Evolutionary conservation across 2,113 vertebrate genomes (phyloP).

Genomic region (Apteryx mantelli): DNA sequence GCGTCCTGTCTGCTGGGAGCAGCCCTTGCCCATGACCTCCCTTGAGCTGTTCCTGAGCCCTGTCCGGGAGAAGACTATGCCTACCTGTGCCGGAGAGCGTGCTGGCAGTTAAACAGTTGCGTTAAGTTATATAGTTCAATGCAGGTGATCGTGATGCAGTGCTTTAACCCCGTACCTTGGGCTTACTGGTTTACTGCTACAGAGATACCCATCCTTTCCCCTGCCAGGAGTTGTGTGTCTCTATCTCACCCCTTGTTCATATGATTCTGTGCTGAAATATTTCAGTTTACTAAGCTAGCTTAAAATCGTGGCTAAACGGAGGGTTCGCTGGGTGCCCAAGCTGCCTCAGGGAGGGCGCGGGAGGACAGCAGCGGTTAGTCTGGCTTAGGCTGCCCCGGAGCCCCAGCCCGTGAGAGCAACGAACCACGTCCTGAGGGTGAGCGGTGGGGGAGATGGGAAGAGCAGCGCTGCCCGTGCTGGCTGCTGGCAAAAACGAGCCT

Average conservation of each 20-base stretch:
- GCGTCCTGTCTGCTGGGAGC: background rate
- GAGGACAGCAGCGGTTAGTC: background rate
- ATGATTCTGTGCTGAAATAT: background rate
- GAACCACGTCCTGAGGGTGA: background rate
- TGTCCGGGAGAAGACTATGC: background rate
- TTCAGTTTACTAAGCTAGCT: background rate
- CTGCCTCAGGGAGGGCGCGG: background rate
- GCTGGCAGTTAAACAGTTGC: rapidly evolving
- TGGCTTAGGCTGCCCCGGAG: background rate
- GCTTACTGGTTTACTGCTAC: background rate
- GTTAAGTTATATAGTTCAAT: rapidly evolving
- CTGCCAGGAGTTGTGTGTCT: background rate
- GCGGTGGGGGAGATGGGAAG: background rate
- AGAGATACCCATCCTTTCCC: background rate
- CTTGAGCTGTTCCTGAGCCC: background rate
- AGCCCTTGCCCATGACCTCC: background rate
- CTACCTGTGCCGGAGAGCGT: rapidly evolving
- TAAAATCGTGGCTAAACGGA: rapidly evolving
- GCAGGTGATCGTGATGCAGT: rapidly evolving
- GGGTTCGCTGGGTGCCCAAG: background rate
- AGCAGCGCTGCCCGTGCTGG: background rate
- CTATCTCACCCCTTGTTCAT: background rate
- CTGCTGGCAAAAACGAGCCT: background rate
- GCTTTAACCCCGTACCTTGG: background rate
- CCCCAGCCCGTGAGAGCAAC: background rate